These are phyloP conservation scores for Anhinga rufa DNA, from an alignment of 2,113 vertebrate genomes.

Conservation along the genomic window DNA sequence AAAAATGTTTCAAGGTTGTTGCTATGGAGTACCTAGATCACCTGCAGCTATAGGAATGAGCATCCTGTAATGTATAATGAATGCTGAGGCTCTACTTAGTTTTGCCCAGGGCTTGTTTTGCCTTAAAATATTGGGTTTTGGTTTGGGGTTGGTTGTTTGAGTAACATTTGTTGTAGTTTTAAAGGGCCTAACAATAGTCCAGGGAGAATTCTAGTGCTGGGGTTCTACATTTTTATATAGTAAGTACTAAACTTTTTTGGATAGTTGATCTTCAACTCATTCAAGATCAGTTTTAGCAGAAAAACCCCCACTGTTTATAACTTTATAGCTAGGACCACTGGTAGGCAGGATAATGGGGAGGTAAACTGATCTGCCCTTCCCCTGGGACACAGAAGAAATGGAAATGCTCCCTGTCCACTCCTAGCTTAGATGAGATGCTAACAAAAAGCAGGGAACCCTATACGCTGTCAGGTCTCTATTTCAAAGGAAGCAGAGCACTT, in stretches of 20 bases:
- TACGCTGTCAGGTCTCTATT: neutral
- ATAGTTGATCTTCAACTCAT: neutral
- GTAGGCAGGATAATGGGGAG: neutral
- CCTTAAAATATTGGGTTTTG: neutral
- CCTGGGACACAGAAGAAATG: neutral
- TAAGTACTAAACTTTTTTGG: neutral
- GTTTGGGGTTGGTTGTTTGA: constrained; percentile 1
- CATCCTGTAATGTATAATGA: constrained; percentile 21
- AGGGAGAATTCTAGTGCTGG: neutral
- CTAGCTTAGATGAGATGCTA: neutral
- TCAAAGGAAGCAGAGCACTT: constrained; percentile 10
- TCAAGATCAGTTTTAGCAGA: neutral
- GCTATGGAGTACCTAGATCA: neutral
- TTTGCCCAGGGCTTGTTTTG: constrained; percentile 38
- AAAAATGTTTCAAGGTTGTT: neutral
- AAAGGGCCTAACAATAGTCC: neutral
- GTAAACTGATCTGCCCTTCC: neutral
- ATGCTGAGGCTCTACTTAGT: neutral
- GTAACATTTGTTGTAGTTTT: neutral
- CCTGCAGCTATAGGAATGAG: constrained; percentile 35
- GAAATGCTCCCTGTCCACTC: neutral
- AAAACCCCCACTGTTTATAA: neutral
- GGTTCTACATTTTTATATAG: neutral
- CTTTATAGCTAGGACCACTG: neutral
- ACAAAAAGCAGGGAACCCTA: neutral